These are phyloP conservation scores for Heliconius aoede DNA, from an alignment of 2,888 invertebrate species.

Conservation along the genomic window DNA sequence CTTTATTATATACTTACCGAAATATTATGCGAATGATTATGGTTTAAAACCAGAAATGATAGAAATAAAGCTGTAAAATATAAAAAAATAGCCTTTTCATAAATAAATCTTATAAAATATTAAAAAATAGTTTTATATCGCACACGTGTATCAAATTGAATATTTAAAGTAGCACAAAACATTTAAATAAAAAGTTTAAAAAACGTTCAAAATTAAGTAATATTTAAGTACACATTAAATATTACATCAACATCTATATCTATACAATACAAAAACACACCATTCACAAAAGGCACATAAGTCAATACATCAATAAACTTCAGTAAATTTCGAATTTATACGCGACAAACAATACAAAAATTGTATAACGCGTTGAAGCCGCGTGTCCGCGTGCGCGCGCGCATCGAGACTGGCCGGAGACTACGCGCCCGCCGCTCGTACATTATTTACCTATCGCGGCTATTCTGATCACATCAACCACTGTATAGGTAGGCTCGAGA, in stretches of 20 bases:
- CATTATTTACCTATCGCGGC: slow-evolving; percentile 63
- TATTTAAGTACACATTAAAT: not conserved
- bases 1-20: not conserved
- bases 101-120: not conserved
- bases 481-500: slow-evolving; percentile 55
- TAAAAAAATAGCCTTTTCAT: not conserved
- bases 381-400: slow-evolving; percentile 72
- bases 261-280: slow-evolving; percentile 45
- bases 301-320: slow-evolving; percentile 71
- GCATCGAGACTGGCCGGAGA: slow-evolving; percentile 80
- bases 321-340: slow-evolving; percentile 62
- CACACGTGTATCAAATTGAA: not conserved
- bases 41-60: not conserved
- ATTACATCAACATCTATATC: not conserved
- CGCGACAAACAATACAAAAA: slow-evolving; percentile 61
- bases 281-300: slow-evolving; percentile 55
- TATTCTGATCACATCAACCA: slow-evolving; percentile 58
- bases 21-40: not conserved
- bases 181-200: not conserved
- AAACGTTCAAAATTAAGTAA: not conserved
- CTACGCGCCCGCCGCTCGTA: slow-evolving; percentile 51
- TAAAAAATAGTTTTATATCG: not conserved
- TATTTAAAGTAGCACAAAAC: not conserved
- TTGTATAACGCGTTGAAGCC: slow-evolving; percentile 50
- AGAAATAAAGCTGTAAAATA: not conserved